These are phyloP conservation scores for Hozukius guyotensis DNA, from an alignment of 2,797 vertebrate genomes.

Conservation along the genomic window DNA sequence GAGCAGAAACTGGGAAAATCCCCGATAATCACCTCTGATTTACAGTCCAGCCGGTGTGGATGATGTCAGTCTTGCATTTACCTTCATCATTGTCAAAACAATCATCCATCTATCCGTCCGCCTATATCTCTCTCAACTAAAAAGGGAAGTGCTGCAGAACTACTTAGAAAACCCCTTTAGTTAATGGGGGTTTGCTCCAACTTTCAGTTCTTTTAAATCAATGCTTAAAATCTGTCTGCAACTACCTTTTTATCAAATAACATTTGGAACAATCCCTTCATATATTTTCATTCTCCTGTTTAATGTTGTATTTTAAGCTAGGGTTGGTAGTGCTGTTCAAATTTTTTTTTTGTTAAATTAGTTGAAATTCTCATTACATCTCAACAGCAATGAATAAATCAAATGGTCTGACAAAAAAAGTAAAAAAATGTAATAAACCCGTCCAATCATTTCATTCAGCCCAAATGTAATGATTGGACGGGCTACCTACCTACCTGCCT, in stretches of 20 bases:
- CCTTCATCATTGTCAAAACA: not conserved
- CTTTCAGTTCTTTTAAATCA: not conserved
- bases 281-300: not conserved
- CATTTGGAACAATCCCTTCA: not conserved
- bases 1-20: not conserved
- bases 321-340: no score
- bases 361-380: no score
- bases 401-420: no score
- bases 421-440: accelerated
- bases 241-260: not conserved
- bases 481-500: no score
- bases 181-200: not conserved
- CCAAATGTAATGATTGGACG: no score
- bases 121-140: not conserved
- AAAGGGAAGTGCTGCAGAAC: not conserved
- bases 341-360: no score
- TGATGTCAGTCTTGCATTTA: not conserved
- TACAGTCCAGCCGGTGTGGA: not conserved
- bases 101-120: not conserved
- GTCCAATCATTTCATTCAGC: no score
- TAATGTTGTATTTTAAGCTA: not conserved
- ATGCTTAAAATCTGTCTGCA: not conserved
- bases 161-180: not conserved
- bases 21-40: not conserved
- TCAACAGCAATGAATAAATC: no score